A percentile compares a stretch with the other conserved stretches of the same genome.
Conservation (phyloP, 37 sponge, comb jelly and placozoan species). For the Oopsacas minuta region DNA sequence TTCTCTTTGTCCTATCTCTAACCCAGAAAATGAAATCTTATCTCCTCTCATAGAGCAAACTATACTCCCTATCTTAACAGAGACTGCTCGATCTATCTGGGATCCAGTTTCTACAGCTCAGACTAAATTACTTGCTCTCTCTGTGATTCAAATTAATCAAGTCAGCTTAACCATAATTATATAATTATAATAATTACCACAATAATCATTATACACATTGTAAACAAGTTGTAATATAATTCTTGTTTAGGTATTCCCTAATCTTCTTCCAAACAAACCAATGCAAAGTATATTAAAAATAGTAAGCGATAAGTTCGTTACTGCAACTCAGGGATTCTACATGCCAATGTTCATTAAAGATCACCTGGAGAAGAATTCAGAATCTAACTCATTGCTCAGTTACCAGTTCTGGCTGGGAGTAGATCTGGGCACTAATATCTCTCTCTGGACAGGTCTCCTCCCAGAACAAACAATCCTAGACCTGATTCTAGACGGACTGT, state of each 20-base stretch:
- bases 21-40: neutral
- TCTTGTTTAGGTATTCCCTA: neutral
- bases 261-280: neutral
- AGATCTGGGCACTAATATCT: constrained; percentile 42
- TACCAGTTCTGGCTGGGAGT: constrained; percentile 4
- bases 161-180: neutral
- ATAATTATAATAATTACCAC: neutral
- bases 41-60: neutral
- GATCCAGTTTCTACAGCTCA: constrained; percentile 50
- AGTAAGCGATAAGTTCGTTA: neutral
- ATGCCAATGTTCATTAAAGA: constrained; percentile 14
- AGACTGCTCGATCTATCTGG: constrained; percentile 27
- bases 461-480: constrained; percentile 23
- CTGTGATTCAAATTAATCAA: neutral
- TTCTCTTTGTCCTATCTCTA: neutral
- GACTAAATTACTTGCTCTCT: constrained; percentile 22
- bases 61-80: neutral
- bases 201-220: neutral
- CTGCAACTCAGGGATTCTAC: constrained; percentile 1
- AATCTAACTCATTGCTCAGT: neutral
- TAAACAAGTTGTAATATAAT: too few species aligned
- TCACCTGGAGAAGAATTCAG: constrained; percentile 15
- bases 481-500: constrained; percentile 49
- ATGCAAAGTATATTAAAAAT: neutral
- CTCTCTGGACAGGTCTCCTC: constrained; percentile 35